These are phyloP conservation scores for Physocephala rufipes DNA, from an alignment of 2,888 invertebrate species.

Conservation along the genomic window DNA sequence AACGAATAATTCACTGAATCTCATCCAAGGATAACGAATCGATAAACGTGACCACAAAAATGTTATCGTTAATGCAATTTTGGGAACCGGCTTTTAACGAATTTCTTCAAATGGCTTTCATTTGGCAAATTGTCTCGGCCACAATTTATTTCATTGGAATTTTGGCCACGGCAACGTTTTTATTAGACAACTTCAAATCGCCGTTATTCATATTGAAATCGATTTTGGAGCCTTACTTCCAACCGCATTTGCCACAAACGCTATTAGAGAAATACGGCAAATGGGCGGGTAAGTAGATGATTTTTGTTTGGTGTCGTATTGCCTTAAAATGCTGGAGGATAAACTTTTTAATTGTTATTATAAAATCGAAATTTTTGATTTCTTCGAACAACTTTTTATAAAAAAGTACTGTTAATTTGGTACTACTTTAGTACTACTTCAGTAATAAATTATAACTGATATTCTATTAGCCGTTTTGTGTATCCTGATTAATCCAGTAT, in stretches of 20 bases:
- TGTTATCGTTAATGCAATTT: constrained; percentile 4
- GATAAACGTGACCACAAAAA: not conserved
- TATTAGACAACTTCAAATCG: constrained; percentile 71
- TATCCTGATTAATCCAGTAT: no score
- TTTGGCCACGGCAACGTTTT: constrained; percentile 51
- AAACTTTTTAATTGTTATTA: no score
- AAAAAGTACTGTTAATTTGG: no score
- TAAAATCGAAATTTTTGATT: no score
- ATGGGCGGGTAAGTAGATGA: constrained; percentile 81
- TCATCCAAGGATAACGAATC: no score
- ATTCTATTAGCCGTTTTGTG: no score
- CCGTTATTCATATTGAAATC: constrained; percentile 70
- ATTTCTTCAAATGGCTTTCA: constrained; percentile 54
- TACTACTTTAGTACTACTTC: no score
- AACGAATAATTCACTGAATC: no score
- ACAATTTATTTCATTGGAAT: constrained; percentile 56
- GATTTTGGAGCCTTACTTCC: constrained; percentile 74
- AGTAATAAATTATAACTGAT: no score
- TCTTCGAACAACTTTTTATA: no score
- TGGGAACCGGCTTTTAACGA: constrained; percentile 52
- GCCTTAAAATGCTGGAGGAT: no score
- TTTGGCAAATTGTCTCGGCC: constrained; percentile 55
- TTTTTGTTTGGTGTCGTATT: no score
- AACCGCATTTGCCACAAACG: constrained; percentile 71
- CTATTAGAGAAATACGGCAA: constrained; percentile 77